These are phyloP conservation scores for Helicoverpa armigera DNA, from an alignment of 1,140 invertebrate species.

Conservation along the genomic window DNA sequence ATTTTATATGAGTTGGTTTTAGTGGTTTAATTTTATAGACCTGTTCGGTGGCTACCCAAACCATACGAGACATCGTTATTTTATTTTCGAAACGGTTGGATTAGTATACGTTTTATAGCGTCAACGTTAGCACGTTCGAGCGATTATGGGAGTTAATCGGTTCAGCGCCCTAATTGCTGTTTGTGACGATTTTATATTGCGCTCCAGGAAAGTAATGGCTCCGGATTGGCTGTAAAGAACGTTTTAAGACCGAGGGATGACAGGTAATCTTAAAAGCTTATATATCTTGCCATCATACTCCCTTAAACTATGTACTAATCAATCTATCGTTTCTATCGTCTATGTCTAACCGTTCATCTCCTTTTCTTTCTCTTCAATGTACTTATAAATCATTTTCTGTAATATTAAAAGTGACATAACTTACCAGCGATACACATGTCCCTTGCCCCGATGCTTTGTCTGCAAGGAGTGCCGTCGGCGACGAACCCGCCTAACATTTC, in stretches of 20 bases:
- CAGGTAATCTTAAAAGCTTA: not conserved
- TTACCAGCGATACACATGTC: constrained; percentile 92
- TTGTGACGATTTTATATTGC: constrained; percentile 21
- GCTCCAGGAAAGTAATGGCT: not conserved
- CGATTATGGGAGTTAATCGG: constrained; percentile 24
- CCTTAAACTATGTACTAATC: no score
- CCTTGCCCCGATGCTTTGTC: constrained; percentile 89
- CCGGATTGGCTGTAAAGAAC: constrained; percentile 7
- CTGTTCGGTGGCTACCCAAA: not conserved
- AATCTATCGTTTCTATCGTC: no score
- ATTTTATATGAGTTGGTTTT: no score
- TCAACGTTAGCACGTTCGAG: constrained; percentile 12
- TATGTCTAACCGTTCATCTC: no score
- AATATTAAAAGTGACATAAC: not conserved
- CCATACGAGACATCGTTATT: constrained; percentile 9
- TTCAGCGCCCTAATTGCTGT: constrained; percentile 40
- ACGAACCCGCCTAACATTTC: constrained; percentile 91
- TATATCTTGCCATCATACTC: no score
- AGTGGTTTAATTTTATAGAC: not conserved
- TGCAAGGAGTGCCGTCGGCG: constrained; percentile 93
- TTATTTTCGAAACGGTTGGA: constrained; percentile 28
- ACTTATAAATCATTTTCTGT: not conserved
- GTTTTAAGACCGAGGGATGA: not conserved
- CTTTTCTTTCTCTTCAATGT: no score
- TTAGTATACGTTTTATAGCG: constrained; percentile 25